Evolutionary conservation across 2,888 invertebrate genomes (phyloP), one percentile per base, ranked within the genome.

Genomic region (Leptinotarsa haldemani): DNA sequence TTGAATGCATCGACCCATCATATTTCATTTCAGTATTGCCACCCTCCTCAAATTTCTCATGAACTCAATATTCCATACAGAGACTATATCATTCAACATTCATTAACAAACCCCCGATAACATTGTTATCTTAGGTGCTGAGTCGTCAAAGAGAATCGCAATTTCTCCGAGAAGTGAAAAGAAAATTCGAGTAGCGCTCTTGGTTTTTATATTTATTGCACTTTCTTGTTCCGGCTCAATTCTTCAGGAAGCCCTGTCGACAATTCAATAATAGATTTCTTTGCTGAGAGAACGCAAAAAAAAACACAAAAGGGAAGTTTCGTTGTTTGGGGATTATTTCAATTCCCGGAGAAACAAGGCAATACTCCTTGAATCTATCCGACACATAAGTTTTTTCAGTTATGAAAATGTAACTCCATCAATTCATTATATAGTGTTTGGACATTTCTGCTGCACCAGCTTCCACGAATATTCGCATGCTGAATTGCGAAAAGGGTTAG

Each of bases 221-320:
- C n/a, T 61, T 40, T 30, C 61, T 58, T 58, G 46, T 46, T 52
- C 46, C 58, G 22, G 56, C 65, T n/a, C 47, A n/a, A 25, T 66
- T 66, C 50, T 52, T 68, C 61, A 40, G 68, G 25, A 68, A 68
- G 46, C 68, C 52, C 56, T 40, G 53, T 68, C 50, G 68, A 68
- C 68, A 68, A 68, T 68, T 50, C 68, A 53, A 68, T 68, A 53
- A 68, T 68, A 68, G 56, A 68, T 68, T 68, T 68, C 56, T n/a
- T 53, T 68, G 52, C 46, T 53, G 53, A 68, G 56, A 12, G 53
- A 56, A 68, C 40, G 20, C 68, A 68, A 52, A 50, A 47, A 30
- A 66, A 66, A 9, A 25, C 48, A 66, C 66, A 66, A 50, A 47
- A n/a, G 52, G 40, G 13, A 66, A 66, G 22, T 66, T 66, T 18